Base-by-base conservation (phyloP, 2,797 vertebrate genomes). In the Nothura maculosa region DNA sequence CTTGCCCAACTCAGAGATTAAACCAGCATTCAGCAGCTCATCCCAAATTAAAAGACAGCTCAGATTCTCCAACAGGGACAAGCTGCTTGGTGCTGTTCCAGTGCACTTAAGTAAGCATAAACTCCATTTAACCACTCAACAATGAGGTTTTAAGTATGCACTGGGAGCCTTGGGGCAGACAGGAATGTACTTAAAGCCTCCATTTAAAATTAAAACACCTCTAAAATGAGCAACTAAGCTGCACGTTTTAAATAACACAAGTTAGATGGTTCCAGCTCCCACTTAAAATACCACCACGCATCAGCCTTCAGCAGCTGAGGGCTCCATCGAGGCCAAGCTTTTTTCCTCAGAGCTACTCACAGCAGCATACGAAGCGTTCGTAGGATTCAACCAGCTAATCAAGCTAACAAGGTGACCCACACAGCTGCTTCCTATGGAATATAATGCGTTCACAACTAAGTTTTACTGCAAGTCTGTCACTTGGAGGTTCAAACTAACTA, bases 241-340 rank as follows among this genome's bases (percentile, higher is more conserved):
- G n/a, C 25, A 63, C 8, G 28, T 47, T 27, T 50, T 58, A 66
- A 70, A 28, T 40, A 22, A 64, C 19, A 12, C 9, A 32, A 60
- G 30, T n/a, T 14, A 1, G 2, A 22, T 25, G n/a, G 21, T 40
- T 22, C 30, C 1, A 2, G 40, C 9, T 87, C 40, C 45, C 10
- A 1, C 4, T 36, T 45, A 38, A 50, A 48, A 14, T 4, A 13
- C 3, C 20, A 4, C 17, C 0, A 0, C 0, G 3, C 30, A 17
- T 5, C 3, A 4, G 48, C 8, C 43, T 19, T 43, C 30, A 43
- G 17, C 24, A 4, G 18, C 22, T 55, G 25, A 36, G 30, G 0
- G 1, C 54, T 45, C 28, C 1, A 6, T 79, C 14, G 54, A 3
- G 8, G 13, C 13, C 8, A 12, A 5, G 13, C 36, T 9, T 22